Percentiles rank a stretch among this genome's conserved stretches.
Conservation (phyloP, 1,140 invertebrate genomes). For the Heliconius melpomene region DNA sequence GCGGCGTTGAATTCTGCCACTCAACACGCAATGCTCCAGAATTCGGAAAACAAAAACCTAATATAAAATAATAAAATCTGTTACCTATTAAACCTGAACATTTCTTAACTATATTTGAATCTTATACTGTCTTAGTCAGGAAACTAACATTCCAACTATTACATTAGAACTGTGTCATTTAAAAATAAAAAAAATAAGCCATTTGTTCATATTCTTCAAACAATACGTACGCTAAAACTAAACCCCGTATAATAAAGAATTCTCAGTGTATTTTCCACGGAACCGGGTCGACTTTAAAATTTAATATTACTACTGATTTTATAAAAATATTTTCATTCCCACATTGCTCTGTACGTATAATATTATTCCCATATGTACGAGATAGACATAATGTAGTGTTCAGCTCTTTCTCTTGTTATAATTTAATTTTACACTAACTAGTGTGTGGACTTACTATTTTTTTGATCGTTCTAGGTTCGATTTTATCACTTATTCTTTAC, state of each 20-base stretch:
- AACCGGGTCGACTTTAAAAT: slow-evolving; percentile 11
- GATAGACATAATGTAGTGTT: background rate
- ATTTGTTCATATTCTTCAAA: background rate
- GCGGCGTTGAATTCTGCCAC: background rate
- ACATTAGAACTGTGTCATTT: background rate
- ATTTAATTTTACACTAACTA: background rate
- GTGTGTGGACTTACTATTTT: background rate
- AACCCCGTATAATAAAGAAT: background rate
- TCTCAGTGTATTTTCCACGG: background rate
- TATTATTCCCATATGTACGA: slow-evolving; percentile 5
- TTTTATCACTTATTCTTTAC: background rate
- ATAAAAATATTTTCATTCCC: slow-evolving; percentile 7
- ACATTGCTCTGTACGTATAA: background rate
- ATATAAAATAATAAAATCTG: no score
- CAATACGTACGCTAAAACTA: background rate
- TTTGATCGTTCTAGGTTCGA: background rate
- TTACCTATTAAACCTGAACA: no score
- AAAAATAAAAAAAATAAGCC: background rate
- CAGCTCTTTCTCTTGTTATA: background rate
- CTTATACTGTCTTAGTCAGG: no score
- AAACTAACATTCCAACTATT: no score
- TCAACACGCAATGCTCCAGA: background rate
- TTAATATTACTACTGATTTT: slow-evolving; percentile 10
- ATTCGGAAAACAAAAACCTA: background rate
- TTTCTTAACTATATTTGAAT: no score